Conservation (phyloP, 2,888 invertebrate species). For the Pomacea canaliculata region DNA sequence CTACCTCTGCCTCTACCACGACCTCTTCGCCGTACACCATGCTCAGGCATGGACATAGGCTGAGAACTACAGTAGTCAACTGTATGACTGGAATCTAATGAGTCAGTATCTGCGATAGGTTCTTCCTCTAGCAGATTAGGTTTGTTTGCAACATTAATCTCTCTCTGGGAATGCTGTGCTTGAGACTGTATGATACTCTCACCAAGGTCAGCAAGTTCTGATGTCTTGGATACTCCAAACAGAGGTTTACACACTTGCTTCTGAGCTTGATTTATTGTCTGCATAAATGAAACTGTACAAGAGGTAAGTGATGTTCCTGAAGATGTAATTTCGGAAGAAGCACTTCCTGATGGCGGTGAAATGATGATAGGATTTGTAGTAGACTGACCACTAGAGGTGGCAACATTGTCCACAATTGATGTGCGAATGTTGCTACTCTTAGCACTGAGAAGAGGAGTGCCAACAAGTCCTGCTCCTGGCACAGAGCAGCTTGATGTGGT, state of each 20-base stretch:
- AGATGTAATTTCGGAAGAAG: background rate
- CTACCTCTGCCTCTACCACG: constrained; percentile 11
- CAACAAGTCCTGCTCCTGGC: constrained; percentile 5
- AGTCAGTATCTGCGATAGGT: background rate
- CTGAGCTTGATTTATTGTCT: too few relatives aligned
- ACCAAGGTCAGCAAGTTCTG: background rate
- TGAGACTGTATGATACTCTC: background rate
- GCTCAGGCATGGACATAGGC: too few relatives aligned
- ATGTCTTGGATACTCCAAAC: background rate
- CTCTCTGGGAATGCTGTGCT: too few relatives aligned
- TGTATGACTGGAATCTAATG: background rate
- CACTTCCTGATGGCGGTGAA: background rate
- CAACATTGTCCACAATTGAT: constrained; percentile 18
- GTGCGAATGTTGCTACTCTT: constrained; percentile 23
- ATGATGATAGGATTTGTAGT: constrained; percentile 18
- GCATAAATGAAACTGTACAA: background rate
- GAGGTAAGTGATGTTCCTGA: background rate
- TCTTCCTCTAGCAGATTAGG: background rate
- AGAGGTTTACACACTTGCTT: too few relatives aligned
- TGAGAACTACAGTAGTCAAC: background rate
- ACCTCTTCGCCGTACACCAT: background rate
- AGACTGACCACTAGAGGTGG: background rate
- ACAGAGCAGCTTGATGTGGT: background rate
- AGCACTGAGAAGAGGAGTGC: constrained; percentile 11
- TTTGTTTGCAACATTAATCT: background rate